Evolutionary conservation across 2,113 vertebrate species (phyloP), one percentile per base, ranked within the genome.

Genomic region (Pseudorasbora parva): DNA sequence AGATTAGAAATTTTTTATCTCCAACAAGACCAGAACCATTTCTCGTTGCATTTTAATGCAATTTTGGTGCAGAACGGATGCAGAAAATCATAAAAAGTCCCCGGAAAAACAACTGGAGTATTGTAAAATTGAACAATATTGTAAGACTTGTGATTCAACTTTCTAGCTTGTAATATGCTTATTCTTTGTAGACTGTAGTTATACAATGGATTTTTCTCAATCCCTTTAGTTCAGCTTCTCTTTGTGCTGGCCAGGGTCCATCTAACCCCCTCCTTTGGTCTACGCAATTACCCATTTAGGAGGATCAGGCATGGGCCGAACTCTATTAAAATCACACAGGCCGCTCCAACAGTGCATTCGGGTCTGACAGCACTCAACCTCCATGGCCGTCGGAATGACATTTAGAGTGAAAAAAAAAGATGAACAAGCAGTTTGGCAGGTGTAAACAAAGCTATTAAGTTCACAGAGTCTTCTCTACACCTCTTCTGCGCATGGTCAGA

Each of bases 401-500:
- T 87, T 80, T 82, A 59, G 23, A 72, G 62, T n/a, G 15, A 45
- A 69, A 59, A 80, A 69, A 78, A 81, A 83, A 79, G 68, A 84
- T 30, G 62, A 86, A 83, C 64, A 84, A 77, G 60, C 66, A 64
- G 78, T 77, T 64, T 84, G 74, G 64, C 88, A 78, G 85, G 60
- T 86, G 83, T 87, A 86, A 89, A 86, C 78, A 84, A 85, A 79
- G 60, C 81, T 78, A 79, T 88, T 85, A 85, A 88, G 64, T 71
- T 84, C 27, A 75, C 82, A 37, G 43, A 60, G 37, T 68, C 60
- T 83, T 85, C 69, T 77, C 27, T 30, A 51, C 41, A 11, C 23
- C 59, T 45, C 74, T 56, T 25, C 49, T 57, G 14, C 10, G 72
- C 82, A 86, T 81, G 56, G 78, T 83, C 62, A 51, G 51, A 74